Evolutionary conservation across 2,888 invertebrate genomes (phyloP), one percentile per base, ranked within the genome.

Genomic region (Scrobipalpa costella): DNA sequence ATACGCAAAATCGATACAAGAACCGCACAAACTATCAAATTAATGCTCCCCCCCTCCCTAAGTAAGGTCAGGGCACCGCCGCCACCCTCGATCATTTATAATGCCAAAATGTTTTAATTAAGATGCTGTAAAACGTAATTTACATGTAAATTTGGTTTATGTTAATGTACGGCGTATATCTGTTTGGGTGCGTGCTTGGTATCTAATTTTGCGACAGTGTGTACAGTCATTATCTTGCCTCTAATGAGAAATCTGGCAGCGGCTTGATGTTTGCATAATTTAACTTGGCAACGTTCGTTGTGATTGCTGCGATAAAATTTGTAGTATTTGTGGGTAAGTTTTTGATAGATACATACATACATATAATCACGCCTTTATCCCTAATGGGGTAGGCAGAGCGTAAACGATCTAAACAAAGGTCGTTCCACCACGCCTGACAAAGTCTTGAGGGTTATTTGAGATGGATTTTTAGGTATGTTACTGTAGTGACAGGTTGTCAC

Each of bases 81-180:
- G 79, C 79, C 74, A 75, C 77, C 79, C 88, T 85, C 86, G 90
- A 92, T 92, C 92, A 92, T 92, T 92, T 92, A 92, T 92, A 92
- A 92, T 92, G 91, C 91, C 92, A 92, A 92, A 92, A 92, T 92
- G 92, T 92, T 92, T 92, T 92, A 92, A 92, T 92, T 92, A 92
- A 92, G 92, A 92, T 88, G 92, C 91, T 92, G 92, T 92, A 92
- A 92, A 92, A 92, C 90, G 92, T 92, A 92, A 92, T 92, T 92
- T 92, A 92, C 92, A 92, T 92, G 92, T 92, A 92, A 92, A 92
- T 92, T 92, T 91, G 92, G 92, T 92, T 92, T 92, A 92, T 92
- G 92, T 92, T 92, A 92, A 92, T 92, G 92, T 87, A 84, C 84
- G 86, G 85, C 89, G 90, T 90, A 90, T 91, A 89, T 91, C 89